These are phyloP conservation scores for Crossocerus cetratus DNA, from an alignment of 2,888 invertebrate species.

Conservation along the genomic window DNA sequence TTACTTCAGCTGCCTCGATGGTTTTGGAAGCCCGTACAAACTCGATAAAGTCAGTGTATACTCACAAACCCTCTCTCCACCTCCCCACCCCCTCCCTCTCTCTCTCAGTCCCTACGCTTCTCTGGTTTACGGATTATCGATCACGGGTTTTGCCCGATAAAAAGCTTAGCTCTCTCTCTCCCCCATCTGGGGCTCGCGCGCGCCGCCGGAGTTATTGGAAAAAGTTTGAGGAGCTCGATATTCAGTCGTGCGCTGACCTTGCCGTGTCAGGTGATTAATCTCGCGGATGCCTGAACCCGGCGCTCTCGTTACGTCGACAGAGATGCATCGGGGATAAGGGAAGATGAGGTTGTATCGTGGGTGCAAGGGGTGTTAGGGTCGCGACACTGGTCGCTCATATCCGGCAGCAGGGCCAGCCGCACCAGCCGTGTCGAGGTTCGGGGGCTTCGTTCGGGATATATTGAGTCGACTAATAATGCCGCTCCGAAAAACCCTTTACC, in stretches of 20 bases:
- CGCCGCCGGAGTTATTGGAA: background rate
- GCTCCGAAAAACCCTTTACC: constrained; percentile 34
- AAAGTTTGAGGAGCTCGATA: background rate
- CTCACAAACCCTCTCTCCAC: background rate
- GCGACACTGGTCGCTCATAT: constrained; percentile 63
- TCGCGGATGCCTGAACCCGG: constrained; percentile 29
- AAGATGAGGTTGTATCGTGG: constrained; percentile 37
- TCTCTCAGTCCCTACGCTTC: too few relatives aligned
- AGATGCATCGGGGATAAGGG: constrained; percentile 47
- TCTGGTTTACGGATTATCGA: constrained; percentile 4
- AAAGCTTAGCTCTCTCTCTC: constrained; percentile 12
- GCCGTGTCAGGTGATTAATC: constrained; percentile 46
- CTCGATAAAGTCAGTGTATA: too few relatives aligned
- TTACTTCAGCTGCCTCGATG: too few relatives aligned
- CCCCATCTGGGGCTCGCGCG: too few relatives aligned
- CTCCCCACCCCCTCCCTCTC: background rate
- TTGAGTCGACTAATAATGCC: constrained; percentile 55
- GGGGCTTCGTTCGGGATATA: constrained; percentile 53
- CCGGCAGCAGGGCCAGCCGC: constrained; percentile 54
- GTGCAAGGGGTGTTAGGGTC: constrained; percentile 45
- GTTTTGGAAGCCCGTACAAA: too few relatives aligned
- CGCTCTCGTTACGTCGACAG: constrained; percentile 5
- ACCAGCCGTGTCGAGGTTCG: constrained; percentile 52
- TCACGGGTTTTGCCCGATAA: constrained; percentile 4
- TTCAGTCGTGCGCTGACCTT: background rate